These are phyloP conservation scores for Diabrotica undecimpunctata DNA, from an alignment of 1,140 invertebrate genomes.

Conservation along the genomic window DNA sequence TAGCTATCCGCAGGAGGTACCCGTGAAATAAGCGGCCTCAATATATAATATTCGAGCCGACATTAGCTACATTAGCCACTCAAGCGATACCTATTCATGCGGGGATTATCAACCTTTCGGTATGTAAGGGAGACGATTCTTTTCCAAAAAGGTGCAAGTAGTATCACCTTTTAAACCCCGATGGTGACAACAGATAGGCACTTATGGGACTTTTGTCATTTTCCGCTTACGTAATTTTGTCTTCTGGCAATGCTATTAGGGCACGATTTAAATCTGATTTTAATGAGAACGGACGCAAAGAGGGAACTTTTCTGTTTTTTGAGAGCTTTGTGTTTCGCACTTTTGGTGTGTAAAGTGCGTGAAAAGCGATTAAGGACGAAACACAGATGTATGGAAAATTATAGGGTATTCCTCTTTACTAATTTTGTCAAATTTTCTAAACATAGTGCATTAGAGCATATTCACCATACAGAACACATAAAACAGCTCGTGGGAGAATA, in stretches of 20 bases:
- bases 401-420: too few species aligned
- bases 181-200: constrained; percentile 23
- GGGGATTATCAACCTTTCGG: constrained; percentile 25
- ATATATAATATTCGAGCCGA: constrained; percentile 21
- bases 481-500: too few species aligned
- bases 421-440: too few species aligned
- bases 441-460: too few species aligned
- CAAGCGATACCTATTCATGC: constrained; percentile 30
- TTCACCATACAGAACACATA: too few species aligned
- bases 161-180: constrained; percentile 30
- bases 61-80: constrained; percentile 35
- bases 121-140: background rate
- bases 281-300: constrained; percentile 23
- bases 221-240: constrained; percentile 12
- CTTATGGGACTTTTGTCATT: constrained; percentile 19
- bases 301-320: constrained; percentile 10
- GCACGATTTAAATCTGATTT: constrained; percentile 26
- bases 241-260: constrained; percentile 7
- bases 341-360: constrained; percentile 22
- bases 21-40: constrained; percentile 27
- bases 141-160: constrained; percentile 28
- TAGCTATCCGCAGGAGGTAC: constrained; percentile 26
- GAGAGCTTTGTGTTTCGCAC: constrained; percentile 10
- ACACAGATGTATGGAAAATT: constrained; percentile 23
- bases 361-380: constrained; percentile 25